A percentile compares a stretch with the other conserved stretches of the same genome.
Conservation (phyloP, 2,797 vertebrate species). For the Lutjanus argentimaculatus region DNA sequence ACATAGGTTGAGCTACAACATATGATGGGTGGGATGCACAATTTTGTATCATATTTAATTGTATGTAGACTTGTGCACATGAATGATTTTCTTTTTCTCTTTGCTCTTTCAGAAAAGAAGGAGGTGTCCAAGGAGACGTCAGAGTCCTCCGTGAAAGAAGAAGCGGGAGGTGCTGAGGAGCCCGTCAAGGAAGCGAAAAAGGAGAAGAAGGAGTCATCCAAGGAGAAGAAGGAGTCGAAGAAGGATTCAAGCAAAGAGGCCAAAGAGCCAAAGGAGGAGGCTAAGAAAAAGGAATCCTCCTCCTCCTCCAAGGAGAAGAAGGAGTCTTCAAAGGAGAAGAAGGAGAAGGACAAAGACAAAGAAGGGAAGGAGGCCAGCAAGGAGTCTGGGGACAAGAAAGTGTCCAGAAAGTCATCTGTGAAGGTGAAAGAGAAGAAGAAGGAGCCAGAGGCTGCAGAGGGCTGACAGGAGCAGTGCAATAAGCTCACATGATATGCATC, state of each 20-base stretch:
- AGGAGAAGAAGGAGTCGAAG: constrained; percentile 74
- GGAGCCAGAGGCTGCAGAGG: constrained; percentile 76
- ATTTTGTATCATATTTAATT: too few species aligned
- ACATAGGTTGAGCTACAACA: too few species aligned
- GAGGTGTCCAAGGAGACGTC: constrained; percentile 58
- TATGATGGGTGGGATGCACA: neutral
- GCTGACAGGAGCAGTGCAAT: constrained; percentile 52
- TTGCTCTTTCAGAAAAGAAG: constrained; percentile 67
- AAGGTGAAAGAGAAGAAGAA: constrained; percentile 86
- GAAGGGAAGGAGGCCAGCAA: constrained; percentile 73
- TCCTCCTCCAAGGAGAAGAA: constrained; percentile 74
- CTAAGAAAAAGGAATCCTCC: constrained; percentile 70
- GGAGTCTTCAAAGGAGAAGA: constrained; percentile 75
- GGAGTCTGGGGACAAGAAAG: constrained; percentile 73
- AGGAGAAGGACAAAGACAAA: constrained; percentile 74
- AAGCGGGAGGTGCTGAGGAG: constrained; percentile 46
- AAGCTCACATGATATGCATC: constrained; percentile 24
- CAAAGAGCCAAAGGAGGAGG: constrained; percentile 68
- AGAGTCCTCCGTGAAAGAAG: constrained; percentile 56
- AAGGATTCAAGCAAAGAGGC: constrained; percentile 73
- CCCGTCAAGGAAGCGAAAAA: constrained; percentile 65
- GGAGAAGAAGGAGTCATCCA: constrained; percentile 74
- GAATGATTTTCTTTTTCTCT: neutral
- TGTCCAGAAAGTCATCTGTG: constrained; percentile 69
- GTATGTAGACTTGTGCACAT: neutral